Base-by-base conservation (phyloP, 2,113 vertebrate species). In the Atlantisia rogersi region DNA sequence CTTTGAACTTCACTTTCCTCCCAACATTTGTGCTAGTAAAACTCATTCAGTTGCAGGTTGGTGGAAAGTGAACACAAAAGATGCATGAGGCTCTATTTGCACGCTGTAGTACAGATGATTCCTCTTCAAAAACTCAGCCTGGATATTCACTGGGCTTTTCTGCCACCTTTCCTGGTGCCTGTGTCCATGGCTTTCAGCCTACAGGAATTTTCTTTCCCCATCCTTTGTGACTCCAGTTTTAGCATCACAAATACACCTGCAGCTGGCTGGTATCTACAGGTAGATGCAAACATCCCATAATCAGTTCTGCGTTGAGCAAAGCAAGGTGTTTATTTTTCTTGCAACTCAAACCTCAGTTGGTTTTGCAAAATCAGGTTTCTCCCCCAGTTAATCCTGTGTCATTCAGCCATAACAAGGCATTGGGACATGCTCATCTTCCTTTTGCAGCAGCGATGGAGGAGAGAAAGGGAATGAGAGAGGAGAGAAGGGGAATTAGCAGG, bases 1-100 rank as follows among this genome's bases (percentile, higher is more conserved):
- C 96, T 96, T 97, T 97, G 95, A 97, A 97, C 96, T 96, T 97
- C 95, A 93, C 95, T 96, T 97, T 92, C 86, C 63, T 92, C 71
- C 94, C 94, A 92, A 95, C 91, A 90, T 92, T 93, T 86, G 96
- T 67, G 95, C 91, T 91, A 81, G 55, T 85, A 53, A 95, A 96
- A 94, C 94, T 96, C 95, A 90, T 92, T 96, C 87, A 96, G 52
- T 44, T 3, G 11, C 75, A 58, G 96, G 96, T 81, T 95, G 10
- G 37, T 67, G 69, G 89, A 65, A 39, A 90, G 68, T 9, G 82
- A 90, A 90, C 10, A 97, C 94, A 97, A 96, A 97, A 86, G 95
- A 91, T 75, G 69, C 60, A 1, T 11, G 67, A 62, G 58, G 58
- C 44, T 81, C 4, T 65, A 39, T 95, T 92, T 94, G 87, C 77